These are phyloP conservation scores for Coelogynopora nodosa DNA, from an alignment of 2,888 invertebrate species.

Conservation along the genomic window DNA sequence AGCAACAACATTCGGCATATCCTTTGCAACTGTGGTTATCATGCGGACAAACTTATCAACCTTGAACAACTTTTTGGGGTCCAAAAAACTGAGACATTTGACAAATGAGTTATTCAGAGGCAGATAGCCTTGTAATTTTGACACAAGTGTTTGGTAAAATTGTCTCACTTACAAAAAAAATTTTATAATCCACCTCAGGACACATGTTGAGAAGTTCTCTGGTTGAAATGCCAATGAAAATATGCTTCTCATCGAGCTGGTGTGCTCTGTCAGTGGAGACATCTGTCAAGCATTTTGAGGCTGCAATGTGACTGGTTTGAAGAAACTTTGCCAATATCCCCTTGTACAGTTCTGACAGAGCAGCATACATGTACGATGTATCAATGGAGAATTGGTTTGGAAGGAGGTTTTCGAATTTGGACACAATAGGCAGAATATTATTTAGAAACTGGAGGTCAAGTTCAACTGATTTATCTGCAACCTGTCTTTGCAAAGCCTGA, in stretches of 20 bases:
- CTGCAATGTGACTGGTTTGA: too few relatives aligned
- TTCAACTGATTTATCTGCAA: too few relatives aligned
- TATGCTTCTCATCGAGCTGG: not conserved
- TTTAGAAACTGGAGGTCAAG: too few relatives aligned
- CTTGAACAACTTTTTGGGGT: not conserved
- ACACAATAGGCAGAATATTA: too few relatives aligned
- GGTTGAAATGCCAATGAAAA: slow-evolving; percentile 44
- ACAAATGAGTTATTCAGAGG: slow-evolving; percentile 6
- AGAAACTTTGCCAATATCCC: too few relatives aligned
- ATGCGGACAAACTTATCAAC: not conserved
- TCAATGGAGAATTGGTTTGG: too few relatives aligned
- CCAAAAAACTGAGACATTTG: not conserved
- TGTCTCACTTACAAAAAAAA: not conserved
- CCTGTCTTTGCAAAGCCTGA: too few relatives aligned
- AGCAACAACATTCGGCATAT: not conserved
- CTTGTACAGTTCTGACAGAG: too few relatives aligned
- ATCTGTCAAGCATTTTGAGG: too few relatives aligned
- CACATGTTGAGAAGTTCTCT: slow-evolving; percentile 27
- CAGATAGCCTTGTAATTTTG: slow-evolving; percentile 20
- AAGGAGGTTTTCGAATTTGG: too few relatives aligned
- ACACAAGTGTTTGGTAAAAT: not conserved
- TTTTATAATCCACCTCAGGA: not conserved
- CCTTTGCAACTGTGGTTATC: not conserved
- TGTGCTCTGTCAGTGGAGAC: too few relatives aligned
- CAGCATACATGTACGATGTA: too few relatives aligned